These are phyloP conservation scores for Drosophila siamana DNA, from an alignment of 2,888 invertebrate species.

Conservation along the genomic window DNA sequence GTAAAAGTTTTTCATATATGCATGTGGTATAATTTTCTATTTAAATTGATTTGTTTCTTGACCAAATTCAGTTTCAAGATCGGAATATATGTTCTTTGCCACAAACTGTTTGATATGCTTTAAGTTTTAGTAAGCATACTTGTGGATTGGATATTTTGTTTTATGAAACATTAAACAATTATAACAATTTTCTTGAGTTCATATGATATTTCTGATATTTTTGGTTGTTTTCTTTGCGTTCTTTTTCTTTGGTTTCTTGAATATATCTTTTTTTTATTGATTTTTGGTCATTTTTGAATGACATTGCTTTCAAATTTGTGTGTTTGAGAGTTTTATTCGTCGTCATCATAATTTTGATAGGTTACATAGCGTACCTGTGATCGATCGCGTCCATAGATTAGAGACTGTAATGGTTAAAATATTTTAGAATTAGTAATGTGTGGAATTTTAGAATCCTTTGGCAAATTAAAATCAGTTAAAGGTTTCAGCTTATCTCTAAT, in stretches of 20 bases:
- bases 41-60: neutral
- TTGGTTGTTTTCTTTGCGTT: slow-evolving; percentile 80
- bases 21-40: neutral
- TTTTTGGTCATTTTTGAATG: slow-evolving; percentile 67
- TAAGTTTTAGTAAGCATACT: slow-evolving; percentile 12
- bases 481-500: slow-evolving; percentile 19
- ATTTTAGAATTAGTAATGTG: slow-evolving; percentile 24
- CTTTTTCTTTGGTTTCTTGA: neutral
- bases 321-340: slow-evolving; percentile 86
- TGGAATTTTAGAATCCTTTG: neutral
- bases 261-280: slow-evolving; percentile 42
- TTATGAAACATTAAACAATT: slow-evolving; percentile 56
- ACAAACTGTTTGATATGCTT: slow-evolving; percentile 25
- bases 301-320: slow-evolving; percentile 59
- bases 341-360: slow-evolving; percentile 96
- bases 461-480: slow-evolving; percentile 19
- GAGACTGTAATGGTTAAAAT: slow-evolving; percentile 88
- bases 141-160: slow-evolving; percentile 32
- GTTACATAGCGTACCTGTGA: slow-evolving; percentile 97
- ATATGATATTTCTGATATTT: slow-evolving; percentile 86
- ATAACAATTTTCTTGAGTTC: slow-evolving; percentile 67
- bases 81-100: neutral
- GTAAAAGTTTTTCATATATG: neutral
- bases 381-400: slow-evolving; percentile 94
- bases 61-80: neutral